A percentile compares a stretch with the other conserved stretches of the same genome.
Evolutionary conservation across 2,888 invertebrate genomes (phyloP).

Genomic region (Synergus gifuensis): DNA sequence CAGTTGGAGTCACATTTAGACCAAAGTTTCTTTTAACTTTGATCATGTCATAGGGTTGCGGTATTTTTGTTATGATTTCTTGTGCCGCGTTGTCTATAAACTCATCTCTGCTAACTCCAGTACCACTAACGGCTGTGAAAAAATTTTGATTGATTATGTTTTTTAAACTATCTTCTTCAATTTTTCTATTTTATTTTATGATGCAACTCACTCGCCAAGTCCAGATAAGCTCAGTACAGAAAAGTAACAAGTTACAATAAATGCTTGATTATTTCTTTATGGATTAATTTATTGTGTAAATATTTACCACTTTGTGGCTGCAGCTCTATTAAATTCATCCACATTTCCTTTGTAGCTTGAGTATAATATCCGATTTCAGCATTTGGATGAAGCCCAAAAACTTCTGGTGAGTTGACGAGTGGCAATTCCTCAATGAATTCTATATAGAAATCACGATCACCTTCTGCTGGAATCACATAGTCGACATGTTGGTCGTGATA

Average conservation of each 20-base stretch:
- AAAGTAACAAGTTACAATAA: neutral
- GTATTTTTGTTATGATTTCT: conserved; percentile 89
- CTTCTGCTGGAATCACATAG: conserved; percentile 87
- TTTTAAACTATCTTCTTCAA: neutral
- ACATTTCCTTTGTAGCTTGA: conserved; percentile 91
- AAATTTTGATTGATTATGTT: neutral
- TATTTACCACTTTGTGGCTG: conserved; percentile 91
- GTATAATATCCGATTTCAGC: conserved; percentile 97
- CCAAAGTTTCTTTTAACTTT: conserved; percentile 90
- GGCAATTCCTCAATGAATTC: conserved; percentile 88
- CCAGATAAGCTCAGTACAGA: neutral
- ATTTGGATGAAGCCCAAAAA: conserved; percentile 96
- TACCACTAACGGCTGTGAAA: conserved; percentile 82
- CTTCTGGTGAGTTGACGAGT: conserved; percentile 91
- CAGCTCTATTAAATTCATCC: conserved; percentile 90
- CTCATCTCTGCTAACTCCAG: conserved; percentile 90
- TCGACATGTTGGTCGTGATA: conserved; percentile 86
- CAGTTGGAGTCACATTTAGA: conserved; percentile 88
- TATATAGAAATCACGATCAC: conserved; percentile 85
- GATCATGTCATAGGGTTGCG: conserved; percentile 88
- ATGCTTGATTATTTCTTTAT: neutral
- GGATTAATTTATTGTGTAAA: neutral
- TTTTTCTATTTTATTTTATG: neutral
- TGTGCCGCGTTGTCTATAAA: conserved; percentile 89
- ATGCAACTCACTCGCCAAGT: neutral